Evolutionary conservation across 2,888 invertebrate species (phyloP), one percentile per base, ranked within the genome.

Genomic region (Pterostichus niger): DNA sequence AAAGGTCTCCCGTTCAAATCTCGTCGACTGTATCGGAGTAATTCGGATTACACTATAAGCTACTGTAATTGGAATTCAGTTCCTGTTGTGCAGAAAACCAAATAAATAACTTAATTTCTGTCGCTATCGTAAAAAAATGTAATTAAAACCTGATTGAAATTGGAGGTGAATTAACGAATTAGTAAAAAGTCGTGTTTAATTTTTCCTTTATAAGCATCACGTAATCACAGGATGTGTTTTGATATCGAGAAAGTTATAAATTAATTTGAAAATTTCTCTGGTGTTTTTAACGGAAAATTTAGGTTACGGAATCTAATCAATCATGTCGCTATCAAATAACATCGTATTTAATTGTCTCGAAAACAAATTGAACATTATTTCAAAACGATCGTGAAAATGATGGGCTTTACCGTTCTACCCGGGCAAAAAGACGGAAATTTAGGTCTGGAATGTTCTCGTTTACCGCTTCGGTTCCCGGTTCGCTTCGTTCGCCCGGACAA

Each of bases 181-280:
- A 49, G 11, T 2, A 49, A 49, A 49, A 49, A 49, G 49, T 49
- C 49, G 49, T 49, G 49, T 49, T 49, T 49, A 13, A 49, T 13
- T 49, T 49, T 49, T 9, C 49, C 10, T 49, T 11, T 49, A 49
- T 49, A 49, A 49, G n/a, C 49, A 49, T 13, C 49, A 49, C 49
- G 49, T 49, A 49, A 49, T 49, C 49, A 49, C 49, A 49, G 49
- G 49, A 49, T 49, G 49, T 49, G 49, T 49, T 49, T 49, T 49
- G 49, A 49, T 49, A 49, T 49, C 49, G 49, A 49, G 49, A 49
- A 49, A 49, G 49, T 49, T 49, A 49, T 49, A 49, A 49, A 49
- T 49, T 49, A 49, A 49, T 49, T 49, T 49, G 49, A 49, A 46
- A 49, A 49, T 49, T 49, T 49, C 49, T 49, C 49, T 49, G 49